Conservation (phyloP, 37 sponge, comb jelly and placozoan species). For the Mnemiopsis leidyi region DNA sequence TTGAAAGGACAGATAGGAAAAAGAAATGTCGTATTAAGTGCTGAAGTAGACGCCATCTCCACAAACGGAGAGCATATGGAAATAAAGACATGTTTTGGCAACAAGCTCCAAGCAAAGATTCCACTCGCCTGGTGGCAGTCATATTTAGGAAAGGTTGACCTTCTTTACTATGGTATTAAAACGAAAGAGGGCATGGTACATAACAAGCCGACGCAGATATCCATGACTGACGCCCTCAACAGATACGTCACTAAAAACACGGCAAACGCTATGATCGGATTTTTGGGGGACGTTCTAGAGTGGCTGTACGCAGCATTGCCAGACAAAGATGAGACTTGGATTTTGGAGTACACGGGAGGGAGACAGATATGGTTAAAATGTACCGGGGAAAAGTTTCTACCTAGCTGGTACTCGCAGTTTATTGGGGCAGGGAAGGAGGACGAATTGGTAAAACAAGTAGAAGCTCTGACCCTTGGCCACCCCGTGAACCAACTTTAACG, state of each 20-base stretch:
- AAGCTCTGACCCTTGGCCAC: neutral
- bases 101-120: neutral
- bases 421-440: neutral
- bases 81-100: neutral
- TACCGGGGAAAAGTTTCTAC: neutral
- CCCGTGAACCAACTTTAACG: no score
- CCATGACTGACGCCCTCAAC: neutral
- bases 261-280: neutral
- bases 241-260: neutral
- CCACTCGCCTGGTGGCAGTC: neutral
- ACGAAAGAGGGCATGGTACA: neutral
- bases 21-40: neutral
- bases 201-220: neutral
- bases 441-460: neutral
- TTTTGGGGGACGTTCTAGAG: neutral
- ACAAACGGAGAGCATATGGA: neutral
- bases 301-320: neutral
- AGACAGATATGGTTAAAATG: neutral
- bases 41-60: neutral
- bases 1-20: conserved; percentile 9
- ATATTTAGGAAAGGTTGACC: neutral
- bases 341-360: neutral
- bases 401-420: neutral
- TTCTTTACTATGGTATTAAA: neutral
- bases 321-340: neutral